These are phyloP conservation scores for Paramuricea clavata DNA, from an alignment of 92 coral and sea anemone species.

Conservation along the genomic window DNA sequence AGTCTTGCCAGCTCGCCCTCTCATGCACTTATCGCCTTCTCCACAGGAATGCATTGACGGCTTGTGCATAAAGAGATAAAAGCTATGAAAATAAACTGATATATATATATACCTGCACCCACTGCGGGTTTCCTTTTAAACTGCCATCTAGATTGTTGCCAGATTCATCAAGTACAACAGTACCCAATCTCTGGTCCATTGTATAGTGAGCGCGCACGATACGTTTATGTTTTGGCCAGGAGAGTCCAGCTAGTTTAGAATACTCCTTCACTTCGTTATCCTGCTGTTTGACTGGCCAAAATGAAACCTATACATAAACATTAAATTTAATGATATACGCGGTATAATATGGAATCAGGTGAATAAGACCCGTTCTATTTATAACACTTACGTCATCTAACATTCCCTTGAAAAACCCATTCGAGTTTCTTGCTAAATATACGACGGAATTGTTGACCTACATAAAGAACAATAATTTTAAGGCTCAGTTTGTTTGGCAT, in stretches of 20 bases:
- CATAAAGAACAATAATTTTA: not conserved
- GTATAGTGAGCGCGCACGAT: constrained; percentile 88
- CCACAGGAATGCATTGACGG: no score
- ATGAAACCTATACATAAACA: constrained; percentile 67
- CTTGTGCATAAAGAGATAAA: no score
- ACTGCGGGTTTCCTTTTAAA: constrained; percentile 80
- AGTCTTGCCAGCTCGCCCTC: no score
- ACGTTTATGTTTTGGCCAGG: constrained; percentile 91
- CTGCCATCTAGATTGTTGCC: constrained; percentile 80
- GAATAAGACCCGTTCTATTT: not conserved
- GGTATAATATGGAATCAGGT: no score
- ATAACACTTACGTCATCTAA: constrained; percentile 84
- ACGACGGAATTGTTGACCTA: constrained; percentile 73
- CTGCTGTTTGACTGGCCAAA: constrained; percentile 85
- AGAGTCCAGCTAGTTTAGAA: constrained; percentile 91
- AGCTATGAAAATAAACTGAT: no score
- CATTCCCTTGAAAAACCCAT: constrained; percentile 75
- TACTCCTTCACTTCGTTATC: constrained; percentile 82
- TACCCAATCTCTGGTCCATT: constrained; percentile 80
- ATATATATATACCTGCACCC: constrained; percentile 70
- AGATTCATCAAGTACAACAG: constrained; percentile 76
- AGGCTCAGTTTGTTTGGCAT: no score
- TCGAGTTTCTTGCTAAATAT: constrained; percentile 83
- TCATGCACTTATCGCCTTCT: no score
- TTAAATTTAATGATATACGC: not conserved